Conservation (phyloP, 2,888 invertebrate genomes). For the Trichacis sp. region DNA sequence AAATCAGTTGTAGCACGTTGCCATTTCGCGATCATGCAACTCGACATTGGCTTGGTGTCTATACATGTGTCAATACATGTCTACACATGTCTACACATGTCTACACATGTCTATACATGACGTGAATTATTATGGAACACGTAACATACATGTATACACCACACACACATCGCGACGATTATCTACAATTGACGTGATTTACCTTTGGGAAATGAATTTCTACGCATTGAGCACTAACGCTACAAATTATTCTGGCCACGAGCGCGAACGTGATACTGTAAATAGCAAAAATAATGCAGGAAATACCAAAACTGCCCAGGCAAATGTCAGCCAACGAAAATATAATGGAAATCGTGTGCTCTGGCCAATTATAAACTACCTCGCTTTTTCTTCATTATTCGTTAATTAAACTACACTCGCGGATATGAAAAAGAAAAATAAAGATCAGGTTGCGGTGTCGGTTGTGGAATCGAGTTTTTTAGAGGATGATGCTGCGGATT, state of each 20-base stretch:
- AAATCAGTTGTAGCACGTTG: neutral
- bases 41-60: constrained; percentile 16
- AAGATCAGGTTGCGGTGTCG: too few relatives aligned
- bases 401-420: neutral
- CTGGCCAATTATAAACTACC: constrained; percentile 1
- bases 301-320: constrained; percentile 16
- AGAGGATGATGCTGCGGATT: too few relatives aligned
- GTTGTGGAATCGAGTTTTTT: too few relatives aligned
- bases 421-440: too few relatives aligned
- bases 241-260: constrained; percentile 38
- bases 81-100: too few relatives aligned
- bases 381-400: neutral
- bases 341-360: constrained; percentile 10
- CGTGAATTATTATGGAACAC: neutral
- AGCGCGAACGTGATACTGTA: constrained; percentile 14
- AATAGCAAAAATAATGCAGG: constrained; percentile 29
- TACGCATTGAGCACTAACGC: constrained; percentile 31
- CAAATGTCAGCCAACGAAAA: constrained; percentile 22
- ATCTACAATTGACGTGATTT: constrained; percentile 37
- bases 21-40: constrained; percentile 7
- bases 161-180: constrained; percentile 8
- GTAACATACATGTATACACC: constrained; percentile 8
- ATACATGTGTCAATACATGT: too few relatives aligned
- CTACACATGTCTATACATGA: constrained; percentile 6
- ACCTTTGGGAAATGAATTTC: constrained; percentile 51